Conservation (phyloP, 2,797 vertebrate species). For the Danionella dracula region DNA sequence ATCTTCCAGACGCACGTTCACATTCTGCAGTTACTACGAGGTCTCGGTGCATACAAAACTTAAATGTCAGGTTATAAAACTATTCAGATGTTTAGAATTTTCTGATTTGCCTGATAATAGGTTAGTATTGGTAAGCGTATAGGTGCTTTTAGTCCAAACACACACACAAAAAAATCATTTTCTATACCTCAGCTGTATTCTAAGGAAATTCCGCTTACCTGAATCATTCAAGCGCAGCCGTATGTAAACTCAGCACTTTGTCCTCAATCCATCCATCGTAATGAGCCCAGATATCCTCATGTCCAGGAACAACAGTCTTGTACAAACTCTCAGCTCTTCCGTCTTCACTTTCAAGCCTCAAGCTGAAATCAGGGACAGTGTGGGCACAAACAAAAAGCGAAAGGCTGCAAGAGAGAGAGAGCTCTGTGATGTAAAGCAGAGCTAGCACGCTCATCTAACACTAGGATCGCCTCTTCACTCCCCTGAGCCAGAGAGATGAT, state of each 20-base stretch:
- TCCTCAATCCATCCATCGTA: constrained; percentile 87
- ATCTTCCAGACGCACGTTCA: neutral
- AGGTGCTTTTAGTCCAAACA: neutral
- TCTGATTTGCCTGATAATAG: too few relatives aligned
- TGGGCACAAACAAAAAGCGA: constrained; percentile 2
- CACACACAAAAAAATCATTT: too few relatives aligned
- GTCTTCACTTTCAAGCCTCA: constrained; percentile 58
- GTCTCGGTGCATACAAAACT: too few relatives aligned
- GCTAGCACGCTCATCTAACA: constrained; percentile 14
- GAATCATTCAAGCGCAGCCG: constrained; percentile 78
- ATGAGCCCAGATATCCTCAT: constrained; percentile 66
- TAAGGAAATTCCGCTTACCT: constrained; percentile 68
- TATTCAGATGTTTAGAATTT: too few relatives aligned
- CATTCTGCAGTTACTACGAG: neutral
- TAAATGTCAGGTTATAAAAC: neutral
- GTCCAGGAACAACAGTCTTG: constrained; percentile 63
- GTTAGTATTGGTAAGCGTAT: too few relatives aligned
- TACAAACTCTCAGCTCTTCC: constrained; percentile 58
- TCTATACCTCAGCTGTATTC: neutral
- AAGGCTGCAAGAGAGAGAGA: neutral
- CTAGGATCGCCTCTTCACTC: constrained; percentile 24
- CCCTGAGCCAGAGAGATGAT: constrained; percentile 22
- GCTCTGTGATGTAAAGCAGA: constrained; percentile 21
- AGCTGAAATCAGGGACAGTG: constrained; percentile 22
- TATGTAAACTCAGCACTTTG: constrained; percentile 81